phyloP scores from a whole-genome alignment of 2,113 vertebrate species.

The Bungarus multicinctus region DNA sequence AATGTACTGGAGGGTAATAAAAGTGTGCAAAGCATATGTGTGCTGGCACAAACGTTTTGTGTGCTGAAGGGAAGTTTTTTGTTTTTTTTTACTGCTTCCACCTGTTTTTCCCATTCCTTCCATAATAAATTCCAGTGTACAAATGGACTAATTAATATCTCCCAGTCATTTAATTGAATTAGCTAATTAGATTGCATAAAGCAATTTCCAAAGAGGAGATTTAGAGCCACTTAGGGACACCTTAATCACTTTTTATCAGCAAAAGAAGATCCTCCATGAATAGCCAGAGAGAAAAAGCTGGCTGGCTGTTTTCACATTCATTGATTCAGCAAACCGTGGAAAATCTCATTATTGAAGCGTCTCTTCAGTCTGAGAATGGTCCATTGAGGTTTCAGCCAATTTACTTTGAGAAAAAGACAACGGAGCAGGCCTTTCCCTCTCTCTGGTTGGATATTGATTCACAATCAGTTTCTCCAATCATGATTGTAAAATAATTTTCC shows the following conservation, averaged over 20 bases:
- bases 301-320: background rate
- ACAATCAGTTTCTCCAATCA: background rate
- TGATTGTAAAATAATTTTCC: background rate
- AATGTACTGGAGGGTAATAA: background rate
- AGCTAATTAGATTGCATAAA: conserved; percentile 69
- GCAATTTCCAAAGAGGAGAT: conserved; percentile 67
- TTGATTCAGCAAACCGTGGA: conserved; percentile 20
- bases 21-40: background rate
- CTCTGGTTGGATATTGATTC: background rate
- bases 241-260: conserved; percentile 69
- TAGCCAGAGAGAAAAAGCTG: background rate
- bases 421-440: background rate
- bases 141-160: conserved; percentile 71
- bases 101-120: conserved; percentile 59
- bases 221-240: conserved; percentile 62
- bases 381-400: conserved; percentile 23
- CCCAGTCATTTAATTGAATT: conserved; percentile 71
- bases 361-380: conserved; percentile 32
- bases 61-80: conserved; percentile 46
- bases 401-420: conserved; percentile 10
- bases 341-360: background rate
- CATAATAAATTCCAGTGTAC: conserved; percentile 43
- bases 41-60: conserved; percentile 23
- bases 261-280: background rate
- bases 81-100: conserved; percentile 38